Percentiles rank a stretch among this genome's conserved stretches.
Evolutionary conservation across 2,113 vertebrate species (phyloP).

Genomic region (Elaphurus davidianus): DNA sequence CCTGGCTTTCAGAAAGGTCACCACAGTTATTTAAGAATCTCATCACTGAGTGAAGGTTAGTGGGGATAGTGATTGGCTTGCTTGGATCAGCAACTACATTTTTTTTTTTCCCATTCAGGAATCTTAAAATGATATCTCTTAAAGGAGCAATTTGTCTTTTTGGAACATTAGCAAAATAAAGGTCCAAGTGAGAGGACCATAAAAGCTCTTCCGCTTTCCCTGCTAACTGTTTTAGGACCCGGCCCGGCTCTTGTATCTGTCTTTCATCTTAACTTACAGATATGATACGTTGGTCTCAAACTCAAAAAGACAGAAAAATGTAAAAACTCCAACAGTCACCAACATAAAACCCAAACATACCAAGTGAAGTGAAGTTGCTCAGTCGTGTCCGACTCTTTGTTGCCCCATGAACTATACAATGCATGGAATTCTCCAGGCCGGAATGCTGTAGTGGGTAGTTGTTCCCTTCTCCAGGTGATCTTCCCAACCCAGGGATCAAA

Average conservation of each 20-base stretch:
- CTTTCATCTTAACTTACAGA: not conserved
- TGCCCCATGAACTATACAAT: not conserved
- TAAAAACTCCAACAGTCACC: not conserved
- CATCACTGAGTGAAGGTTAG: not conserved
- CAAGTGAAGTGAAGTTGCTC: not conserved
- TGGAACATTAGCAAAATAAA: not conserved
- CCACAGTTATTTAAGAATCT: not conserved
- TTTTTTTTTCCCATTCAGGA: not conserved
- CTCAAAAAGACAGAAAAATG: not conserved
- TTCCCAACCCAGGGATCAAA: not conserved
- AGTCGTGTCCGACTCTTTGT: not conserved
- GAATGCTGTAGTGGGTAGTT: fast-evolving
- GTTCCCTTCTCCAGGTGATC: not conserved
- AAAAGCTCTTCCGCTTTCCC: not conserved
- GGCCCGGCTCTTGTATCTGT: not conserved
- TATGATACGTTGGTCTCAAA: not conserved
- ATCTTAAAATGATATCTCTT: not conserved
- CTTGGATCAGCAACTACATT: not conserved
- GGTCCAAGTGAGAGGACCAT: not conserved
- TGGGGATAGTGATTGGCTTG: not conserved
- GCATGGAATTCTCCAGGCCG: not conserved
- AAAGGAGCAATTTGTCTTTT: not conserved
- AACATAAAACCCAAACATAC: not conserved
- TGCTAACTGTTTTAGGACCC: not conserved
- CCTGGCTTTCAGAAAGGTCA: not conserved